A percentile compares a stretch with the other conserved stretches of the same genome.
These are phyloP conservation scores for Mythimna albipuncta DNA, from an alignment of 2,888 invertebrate genomes.

Conservation along the genomic window DNA sequence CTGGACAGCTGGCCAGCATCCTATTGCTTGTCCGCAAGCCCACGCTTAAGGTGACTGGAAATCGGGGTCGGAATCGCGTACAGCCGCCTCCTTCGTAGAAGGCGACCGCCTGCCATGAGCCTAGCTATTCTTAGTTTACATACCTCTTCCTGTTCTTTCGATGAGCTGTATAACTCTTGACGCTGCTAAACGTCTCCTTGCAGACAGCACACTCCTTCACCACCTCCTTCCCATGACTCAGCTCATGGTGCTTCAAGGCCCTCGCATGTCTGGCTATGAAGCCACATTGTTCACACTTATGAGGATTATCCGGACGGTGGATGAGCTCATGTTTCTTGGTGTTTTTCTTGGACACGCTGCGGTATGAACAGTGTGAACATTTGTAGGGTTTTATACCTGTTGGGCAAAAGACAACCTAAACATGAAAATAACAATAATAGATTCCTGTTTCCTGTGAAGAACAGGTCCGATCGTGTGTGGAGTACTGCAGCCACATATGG, in stretches of 20 bases:
- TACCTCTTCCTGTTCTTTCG: conserved; percentile 9
- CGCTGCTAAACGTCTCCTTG: not conserved
- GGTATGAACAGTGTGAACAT: conserved; percentile 79
- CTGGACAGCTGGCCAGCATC: no score
- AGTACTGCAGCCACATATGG: no score
- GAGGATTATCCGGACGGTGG: conserved; percentile 79
- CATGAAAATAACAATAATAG: no score
- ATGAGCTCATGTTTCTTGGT: conserved; percentile 80
- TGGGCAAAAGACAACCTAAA: not conserved
- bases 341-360: conserved; percentile 83
- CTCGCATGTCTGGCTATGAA: conserved; percentile 74
- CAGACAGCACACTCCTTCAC: conserved; percentile 20
- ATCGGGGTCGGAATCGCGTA: no score
- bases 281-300: conserved; percentile 74
- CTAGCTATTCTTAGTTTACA: not conserved
- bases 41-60: no score
- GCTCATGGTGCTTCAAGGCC: conserved; percentile 68
- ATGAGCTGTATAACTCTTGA: conserved; percentile 10
- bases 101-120: no score
- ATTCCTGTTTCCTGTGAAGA: no score
- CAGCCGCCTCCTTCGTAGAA: no score
- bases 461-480: no score
- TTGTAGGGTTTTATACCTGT: conserved; percentile 82
- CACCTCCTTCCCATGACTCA: not conserved
- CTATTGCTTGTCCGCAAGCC: no score